phyloP scores from a whole-genome alignment of 2,797 vertebrate species.

The Prionace glauca region DNA sequence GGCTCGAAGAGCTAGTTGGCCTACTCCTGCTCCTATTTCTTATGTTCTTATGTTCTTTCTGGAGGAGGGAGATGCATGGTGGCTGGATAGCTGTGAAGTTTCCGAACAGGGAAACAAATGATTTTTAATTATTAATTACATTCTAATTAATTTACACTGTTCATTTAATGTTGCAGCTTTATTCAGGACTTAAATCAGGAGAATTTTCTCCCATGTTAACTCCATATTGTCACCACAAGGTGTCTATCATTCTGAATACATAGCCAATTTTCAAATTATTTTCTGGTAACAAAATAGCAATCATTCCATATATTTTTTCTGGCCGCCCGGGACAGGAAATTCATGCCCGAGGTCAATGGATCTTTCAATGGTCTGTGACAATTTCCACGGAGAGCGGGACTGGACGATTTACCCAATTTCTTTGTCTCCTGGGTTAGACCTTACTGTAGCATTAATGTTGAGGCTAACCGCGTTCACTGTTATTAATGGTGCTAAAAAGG shows the following conservation, averaged over 20 bases:
- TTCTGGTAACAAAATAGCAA: not conserved
- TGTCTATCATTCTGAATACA: not conserved
- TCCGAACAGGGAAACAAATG: not conserved
- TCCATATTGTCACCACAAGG: not conserved
- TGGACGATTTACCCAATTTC: not conserved
- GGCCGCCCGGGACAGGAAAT: no score
- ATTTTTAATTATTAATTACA: not conserved
- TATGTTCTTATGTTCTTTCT: no score
- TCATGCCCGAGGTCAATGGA: no score
- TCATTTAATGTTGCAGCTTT: not conserved
- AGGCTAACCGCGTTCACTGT: not conserved
- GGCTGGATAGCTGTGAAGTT: no score
- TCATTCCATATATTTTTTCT: not conserved
- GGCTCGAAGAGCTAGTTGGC: no score
- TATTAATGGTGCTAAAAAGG: not conserved
- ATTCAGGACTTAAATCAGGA: not conserved
- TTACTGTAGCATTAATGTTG: not conserved
- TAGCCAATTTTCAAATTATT: not conserved
- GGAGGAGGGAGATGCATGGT: no score
- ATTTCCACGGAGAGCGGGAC: no score
- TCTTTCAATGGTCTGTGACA: no score
- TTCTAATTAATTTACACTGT: not conserved
- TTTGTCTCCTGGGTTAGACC: not conserved
- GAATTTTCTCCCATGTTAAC: not conserved
- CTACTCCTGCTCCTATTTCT: no score